These are phyloP conservation scores for Aricia agestis DNA, from an alignment of 1,140 invertebrate genomes.

Conservation along the genomic window DNA sequence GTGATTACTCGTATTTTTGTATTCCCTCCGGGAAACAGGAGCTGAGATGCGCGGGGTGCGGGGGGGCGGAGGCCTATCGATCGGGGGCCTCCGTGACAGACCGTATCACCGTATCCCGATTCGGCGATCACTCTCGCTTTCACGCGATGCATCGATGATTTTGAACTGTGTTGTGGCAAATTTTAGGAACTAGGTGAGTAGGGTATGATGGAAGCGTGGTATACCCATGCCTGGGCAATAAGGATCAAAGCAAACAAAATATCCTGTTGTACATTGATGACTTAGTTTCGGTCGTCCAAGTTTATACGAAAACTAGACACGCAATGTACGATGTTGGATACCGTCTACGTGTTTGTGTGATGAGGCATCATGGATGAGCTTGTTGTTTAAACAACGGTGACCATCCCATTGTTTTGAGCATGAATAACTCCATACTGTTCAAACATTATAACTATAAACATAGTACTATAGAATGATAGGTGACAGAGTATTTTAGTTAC, in stretches of 20 bases:
- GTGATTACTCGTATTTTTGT: background rate
- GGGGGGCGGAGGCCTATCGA: background rate
- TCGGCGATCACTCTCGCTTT: constrained; percentile 1
- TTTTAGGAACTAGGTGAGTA: background rate
- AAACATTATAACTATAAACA: too few species aligned
- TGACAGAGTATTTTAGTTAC: too few species aligned
- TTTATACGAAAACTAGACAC: background rate
- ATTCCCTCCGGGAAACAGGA: background rate
- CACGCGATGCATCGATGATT: background rate
- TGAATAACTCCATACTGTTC: too few species aligned
- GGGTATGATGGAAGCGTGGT: background rate
- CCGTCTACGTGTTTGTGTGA: background rate
- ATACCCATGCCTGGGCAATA: background rate
- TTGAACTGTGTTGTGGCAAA: background rate
- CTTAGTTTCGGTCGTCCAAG: background rate
- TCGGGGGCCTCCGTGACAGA: constrained; percentile 7
- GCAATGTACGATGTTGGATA: background rate
- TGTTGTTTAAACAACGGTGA: background rate
- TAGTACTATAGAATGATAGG: too few species aligned
- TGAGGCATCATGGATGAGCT: background rate
- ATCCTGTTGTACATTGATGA: background rate
- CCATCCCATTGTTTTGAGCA: background rate
- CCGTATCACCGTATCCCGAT: constrained; percentile 8
- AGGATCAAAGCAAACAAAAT: background rate
- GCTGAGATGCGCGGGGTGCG: background rate